Evolutionary conservation across 2,113 vertebrate species (phyloP), one percentile per base, ranked within the genome.

Genomic region (Microtus richardsoni): DNA sequence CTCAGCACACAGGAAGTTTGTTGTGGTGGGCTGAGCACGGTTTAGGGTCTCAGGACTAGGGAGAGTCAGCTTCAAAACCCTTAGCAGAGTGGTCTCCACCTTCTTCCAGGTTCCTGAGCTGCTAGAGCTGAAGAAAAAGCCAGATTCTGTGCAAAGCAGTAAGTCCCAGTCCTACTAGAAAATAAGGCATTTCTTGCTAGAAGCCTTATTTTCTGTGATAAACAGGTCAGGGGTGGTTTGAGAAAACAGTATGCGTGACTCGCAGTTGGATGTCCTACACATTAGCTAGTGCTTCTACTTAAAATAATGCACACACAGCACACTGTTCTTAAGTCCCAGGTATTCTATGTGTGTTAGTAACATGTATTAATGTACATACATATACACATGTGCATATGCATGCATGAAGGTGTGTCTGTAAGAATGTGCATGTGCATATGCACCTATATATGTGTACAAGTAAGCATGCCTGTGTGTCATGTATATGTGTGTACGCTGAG

Each of bases 1-100:
- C 39, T 14, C 17, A 9, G 28, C 9, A 0, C 3, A 3, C 19
- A n/a, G 8, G 8, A 28, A 28, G 21, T 19, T 5, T 58, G 54
- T 19, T 58, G 6, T 39, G 7, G 10, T n/a, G 44, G 62, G 12
- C 11, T 71, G 6, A 16, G 33, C 62, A 71, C 54, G 66, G 22
- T 2, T 12, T 36, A 36, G 60, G 49, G 13, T 3, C n/a, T 39
- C 24, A 39, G 36, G 49, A 30, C 13, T 54, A 14, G n/a, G 26
- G 13, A 58, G 3, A 26, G 36, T 49, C 21, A 36, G 47, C 71
- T 1, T 71, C 66, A 88, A 71, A 52, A 47, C 26, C 36, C 33
- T 24, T 28, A 16, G 68, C 36, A 13, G n/a, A 5, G 5, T 58
- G n/a, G n/a, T 30, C n/a, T 54, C 36, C 17, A 6, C 17, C 71